Evolutionary conservation across 1,140 invertebrate species (phyloP), one percentile per base, ranked within the genome.

Genomic region (Drosophila erecta): DNA sequence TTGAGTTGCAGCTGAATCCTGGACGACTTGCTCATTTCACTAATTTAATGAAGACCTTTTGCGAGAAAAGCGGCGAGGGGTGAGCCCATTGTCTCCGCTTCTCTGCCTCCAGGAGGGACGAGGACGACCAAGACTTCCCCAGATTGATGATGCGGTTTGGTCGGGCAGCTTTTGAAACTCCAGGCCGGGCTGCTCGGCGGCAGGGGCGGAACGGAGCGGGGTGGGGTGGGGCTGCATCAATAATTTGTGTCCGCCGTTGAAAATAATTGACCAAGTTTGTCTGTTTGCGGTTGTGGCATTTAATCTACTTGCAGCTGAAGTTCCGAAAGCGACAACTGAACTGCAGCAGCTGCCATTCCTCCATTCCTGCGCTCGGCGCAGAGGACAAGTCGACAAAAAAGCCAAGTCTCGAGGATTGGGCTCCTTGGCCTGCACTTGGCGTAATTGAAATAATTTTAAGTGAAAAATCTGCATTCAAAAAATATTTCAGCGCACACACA

Each of bases 201-300:
- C 17, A 17, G 17, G 17, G 17, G 17, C 17, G 17, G 17, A 17
- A 17, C 50, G 17, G 17, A 14, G 37, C 20, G 46, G 14, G 37
- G n/a, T 5, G 46, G 44, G 30, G 6, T 53, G 46, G 35, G 54
- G 69, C 77, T 86, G 85, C 84, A 89, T 89, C 84, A 89, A 89
- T 89, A 89, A 89, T 89, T 89, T 89, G 84, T 89, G 84, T 90
- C 76, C 84, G 84, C 85, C 69, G 85, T 90, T 89, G 76, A 90
- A 89, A 89, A 89, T 89, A 89, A 89, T 89, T 89, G 84, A 89
- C 84, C 85, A 89, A 90, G 84, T 89, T 89, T 84, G 85, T 89
- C 85, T 90, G 80, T 90, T 89, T 89, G 85, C 80, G 85, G 84
- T 84, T 85, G 76, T 71, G 80, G 76, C 84, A 89, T 89, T 90